Percentiles rank a stretch among this genome's conserved stretches.
Conservation (phyloP, 2,888 invertebrate species). For the Ganaspis brasiliensis region DNA sequence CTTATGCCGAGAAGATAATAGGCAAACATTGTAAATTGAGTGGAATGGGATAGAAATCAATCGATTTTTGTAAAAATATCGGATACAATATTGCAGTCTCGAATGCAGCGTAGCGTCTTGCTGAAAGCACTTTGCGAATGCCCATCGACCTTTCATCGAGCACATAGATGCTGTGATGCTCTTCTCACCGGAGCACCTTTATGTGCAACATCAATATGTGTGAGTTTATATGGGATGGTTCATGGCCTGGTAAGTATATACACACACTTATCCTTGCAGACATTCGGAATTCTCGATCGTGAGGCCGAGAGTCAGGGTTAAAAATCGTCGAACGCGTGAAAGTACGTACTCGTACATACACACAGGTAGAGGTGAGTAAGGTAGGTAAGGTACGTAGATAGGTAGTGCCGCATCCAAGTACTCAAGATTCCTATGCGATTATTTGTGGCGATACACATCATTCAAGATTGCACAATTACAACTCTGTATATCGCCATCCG, state of each 20-base stretch:
- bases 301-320: conserved; percentile 18
- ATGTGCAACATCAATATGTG: background rate
- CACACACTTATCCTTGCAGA: background rate
- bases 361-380: too few relatives aligned
- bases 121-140: conserved; percentile 37
- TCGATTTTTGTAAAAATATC: conserved; percentile 39
- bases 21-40: conserved; percentile 29
- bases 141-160: conserved; percentile 42
- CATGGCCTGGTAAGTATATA: background rate
- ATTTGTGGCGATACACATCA: conserved; percentile 41
- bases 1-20: conserved; percentile 10
- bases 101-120: conserved; percentile 20
- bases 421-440: conserved; percentile 58
- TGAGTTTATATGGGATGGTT: background rate
- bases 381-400: background rate
- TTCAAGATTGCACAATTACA: conserved; percentile 43
- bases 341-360: conserved; percentile 10
- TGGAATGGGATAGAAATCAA: conserved; percentile 33
- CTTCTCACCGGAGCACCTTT: conserved; percentile 30
- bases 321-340: conserved; percentile 40
- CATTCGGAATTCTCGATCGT: conserved; percentile 36
- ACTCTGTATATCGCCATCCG: conserved; percentile 22
- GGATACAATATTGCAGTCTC: conserved; percentile 16
- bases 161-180: conserved; percentile 37
- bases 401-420: conserved; percentile 52